Evolutionary conservation across 1,140 invertebrate species (phyloP).

Genomic region (Tigriopus japonicus): DNA sequence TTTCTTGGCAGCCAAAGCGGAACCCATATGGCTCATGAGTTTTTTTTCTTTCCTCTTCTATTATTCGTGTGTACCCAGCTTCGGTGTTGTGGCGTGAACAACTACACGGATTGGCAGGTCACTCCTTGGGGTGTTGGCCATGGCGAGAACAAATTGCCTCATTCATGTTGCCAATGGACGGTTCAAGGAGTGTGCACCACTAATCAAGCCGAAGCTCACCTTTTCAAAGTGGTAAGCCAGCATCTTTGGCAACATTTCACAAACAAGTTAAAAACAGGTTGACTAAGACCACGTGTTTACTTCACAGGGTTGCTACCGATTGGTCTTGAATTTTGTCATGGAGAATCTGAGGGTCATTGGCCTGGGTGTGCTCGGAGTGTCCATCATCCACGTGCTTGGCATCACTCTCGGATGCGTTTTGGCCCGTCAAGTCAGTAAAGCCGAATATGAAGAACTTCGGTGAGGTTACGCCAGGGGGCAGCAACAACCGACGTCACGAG

Average conservation of each 20-base stretch:
- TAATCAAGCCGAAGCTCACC: background rate
- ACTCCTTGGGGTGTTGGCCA: conserved; percentile 8
- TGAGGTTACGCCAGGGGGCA: conserved; percentile 3
- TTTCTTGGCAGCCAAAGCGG: too few relatives aligned
- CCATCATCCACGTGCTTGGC: background rate
- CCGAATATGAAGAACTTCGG: conserved; percentile 6
- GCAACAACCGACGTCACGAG: too few relatives aligned
- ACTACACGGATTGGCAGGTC: conserved; percentile 1
- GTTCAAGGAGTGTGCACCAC: background rate
- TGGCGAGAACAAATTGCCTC: background rate
- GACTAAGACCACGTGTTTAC: background rate
- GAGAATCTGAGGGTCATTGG: conserved; percentile 2
- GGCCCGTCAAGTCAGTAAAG: background rate
- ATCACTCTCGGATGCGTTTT: background rate
- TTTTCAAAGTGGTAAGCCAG: background rate
- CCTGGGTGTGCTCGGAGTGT: background rate
- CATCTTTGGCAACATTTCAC: background rate
- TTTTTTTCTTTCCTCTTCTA: background rate
- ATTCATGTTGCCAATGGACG: conserved; percentile 7
- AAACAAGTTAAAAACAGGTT: too few relatives aligned
- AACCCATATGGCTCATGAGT: background rate
- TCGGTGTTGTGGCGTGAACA: conserved; percentile 1
- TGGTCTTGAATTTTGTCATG: conserved; percentile 3
- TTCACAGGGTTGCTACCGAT: conserved; percentile 4
- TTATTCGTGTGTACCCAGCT: background rate